Percentiles rank a stretch among this genome's conserved stretches.
Evolutionary conservation across 2,888 invertebrate species (phyloP).

Genomic region (Latrodectus elegans): DNA sequence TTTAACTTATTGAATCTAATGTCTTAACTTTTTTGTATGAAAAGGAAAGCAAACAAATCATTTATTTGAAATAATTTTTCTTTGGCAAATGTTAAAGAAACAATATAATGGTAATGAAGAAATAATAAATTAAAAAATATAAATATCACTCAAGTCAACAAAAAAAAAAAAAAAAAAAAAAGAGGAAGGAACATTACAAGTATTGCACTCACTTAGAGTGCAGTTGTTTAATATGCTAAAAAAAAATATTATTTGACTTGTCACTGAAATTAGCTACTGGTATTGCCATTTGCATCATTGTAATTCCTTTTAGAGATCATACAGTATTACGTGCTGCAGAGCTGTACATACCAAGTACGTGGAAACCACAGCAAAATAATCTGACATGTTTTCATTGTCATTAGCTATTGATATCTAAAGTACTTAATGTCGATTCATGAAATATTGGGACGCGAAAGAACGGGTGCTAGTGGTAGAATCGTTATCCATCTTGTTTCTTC

Average conservation of each 20-base stretch:
- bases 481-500: slow-evolving; percentile 65
- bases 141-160: slow-evolving; percentile 18
- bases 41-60: background rate
- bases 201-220: background rate
- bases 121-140: slow-evolving; percentile 7
- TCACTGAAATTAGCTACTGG: too few relatives aligned
- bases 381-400: too few relatives aligned
- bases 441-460: slow-evolving; percentile 56
- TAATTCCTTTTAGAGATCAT: too few relatives aligned
- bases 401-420: too few relatives aligned
- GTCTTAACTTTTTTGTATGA: too few relatives aligned
- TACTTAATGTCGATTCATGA: slow-evolving; percentile 23
- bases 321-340: too few relatives aligned
- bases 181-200: slow-evolving; percentile 13
- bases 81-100: slow-evolving; percentile 38
- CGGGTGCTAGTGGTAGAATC: slow-evolving; percentile 25
- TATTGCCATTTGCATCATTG: too few relatives aligned
- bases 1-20: too few relatives aligned
- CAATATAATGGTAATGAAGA: background rate
- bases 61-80: slow-evolving; percentile 36
- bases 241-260: too few relatives aligned
- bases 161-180: too few relatives aligned
- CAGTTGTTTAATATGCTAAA: background rate
- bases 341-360: too few relatives aligned
- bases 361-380: too few relatives aligned